phyloP scores from a whole-genome alignment of 1,140 invertebrate species.

The Gonatopus flavifemur region DNA sequence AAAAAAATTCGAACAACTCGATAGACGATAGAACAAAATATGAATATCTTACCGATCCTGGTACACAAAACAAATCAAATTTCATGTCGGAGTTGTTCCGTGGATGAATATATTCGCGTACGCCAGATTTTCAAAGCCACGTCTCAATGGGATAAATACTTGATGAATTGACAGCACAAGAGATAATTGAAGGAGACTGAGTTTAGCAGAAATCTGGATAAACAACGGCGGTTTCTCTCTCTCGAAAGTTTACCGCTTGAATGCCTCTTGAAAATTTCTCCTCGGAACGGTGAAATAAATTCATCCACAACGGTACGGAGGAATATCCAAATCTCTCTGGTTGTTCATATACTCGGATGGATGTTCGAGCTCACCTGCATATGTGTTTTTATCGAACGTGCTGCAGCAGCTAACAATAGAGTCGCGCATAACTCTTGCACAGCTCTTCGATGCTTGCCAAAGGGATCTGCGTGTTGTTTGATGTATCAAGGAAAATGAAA shows the following conservation, averaged over 20 bases:
- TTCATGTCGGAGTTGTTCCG: no score
- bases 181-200: constrained; percentile 44
- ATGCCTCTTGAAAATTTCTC: constrained; percentile 29
- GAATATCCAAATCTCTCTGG: no score
- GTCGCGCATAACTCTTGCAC: no score
- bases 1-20: no score
- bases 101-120: no score
- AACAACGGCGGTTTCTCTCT: constrained; percentile 33
- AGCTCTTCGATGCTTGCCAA: constrained; percentile 20
- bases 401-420: no score
- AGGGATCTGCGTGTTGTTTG: constrained; percentile 26
- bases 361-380: no score
- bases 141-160: constrained; percentile 24
- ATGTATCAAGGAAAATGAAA: constrained; percentile 16
- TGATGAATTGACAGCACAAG: constrained; percentile 16
- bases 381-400: no score
- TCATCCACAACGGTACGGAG: constrained; percentile 16
- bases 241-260: constrained; percentile 1
- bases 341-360: constrained; percentile 9
- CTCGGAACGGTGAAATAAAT: constrained; percentile 17
- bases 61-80: no score
- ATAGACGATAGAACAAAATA: no score
- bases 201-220: constrained; percentile 38
- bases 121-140: constrained; percentile 17
- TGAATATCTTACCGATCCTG: no score